These are phyloP conservation scores for Anarhynchus alexandrinus DNA, from an alignment of 2,113 vertebrate species.

Conservation along the genomic window DNA sequence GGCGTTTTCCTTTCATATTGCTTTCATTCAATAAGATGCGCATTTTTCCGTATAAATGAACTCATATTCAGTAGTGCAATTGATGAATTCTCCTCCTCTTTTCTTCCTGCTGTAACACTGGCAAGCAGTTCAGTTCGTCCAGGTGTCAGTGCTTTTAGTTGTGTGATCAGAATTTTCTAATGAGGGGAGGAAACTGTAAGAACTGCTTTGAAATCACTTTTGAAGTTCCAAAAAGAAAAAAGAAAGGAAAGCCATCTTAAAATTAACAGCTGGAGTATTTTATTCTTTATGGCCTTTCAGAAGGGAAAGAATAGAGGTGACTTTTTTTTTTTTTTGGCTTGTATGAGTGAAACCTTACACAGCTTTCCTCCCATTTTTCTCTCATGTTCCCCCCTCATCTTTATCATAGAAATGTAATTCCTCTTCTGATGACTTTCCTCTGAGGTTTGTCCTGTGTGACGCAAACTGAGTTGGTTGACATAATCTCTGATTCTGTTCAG, in stretches of 20 bases:
- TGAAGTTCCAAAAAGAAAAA: slow-evolving; percentile 31
- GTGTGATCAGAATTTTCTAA: slow-evolving; percentile 56
- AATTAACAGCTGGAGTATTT: slow-evolving; percentile 57
- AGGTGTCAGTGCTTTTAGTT: slow-evolving; percentile 45
- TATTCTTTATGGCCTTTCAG: slow-evolving; percentile 49
- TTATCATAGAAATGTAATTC: slow-evolving; percentile 32
- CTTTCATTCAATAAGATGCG: slow-evolving; percentile 55
- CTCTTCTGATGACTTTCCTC: slow-evolving; percentile 26
- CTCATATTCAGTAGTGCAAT: slow-evolving; percentile 41
- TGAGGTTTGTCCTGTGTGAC: slow-evolving; percentile 37
- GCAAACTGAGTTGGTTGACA: not conserved
- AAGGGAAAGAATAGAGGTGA: slow-evolving; percentile 9
- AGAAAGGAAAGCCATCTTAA: slow-evolving; percentile 33
- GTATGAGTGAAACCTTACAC: not conserved
- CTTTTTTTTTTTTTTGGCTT: not conserved
- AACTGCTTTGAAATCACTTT: slow-evolving; percentile 55
- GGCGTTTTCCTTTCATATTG: slow-evolving; percentile 35
- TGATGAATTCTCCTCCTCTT: slow-evolving; percentile 55
- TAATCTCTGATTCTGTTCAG: not conserved
- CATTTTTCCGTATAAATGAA: slow-evolving; percentile 59
- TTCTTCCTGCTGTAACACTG: slow-evolving; percentile 28
- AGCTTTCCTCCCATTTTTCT: slow-evolving; percentile 29
- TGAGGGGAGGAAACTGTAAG: slow-evolving; percentile 41
- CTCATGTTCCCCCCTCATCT: slow-evolving; percentile 1
- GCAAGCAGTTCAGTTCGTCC: slow-evolving; percentile 50